Evolutionary conservation across 2,888 invertebrate genomes (phyloP), one percentile per base, ranked within the genome.

Genomic region (Spilarctia lutea): DNA sequence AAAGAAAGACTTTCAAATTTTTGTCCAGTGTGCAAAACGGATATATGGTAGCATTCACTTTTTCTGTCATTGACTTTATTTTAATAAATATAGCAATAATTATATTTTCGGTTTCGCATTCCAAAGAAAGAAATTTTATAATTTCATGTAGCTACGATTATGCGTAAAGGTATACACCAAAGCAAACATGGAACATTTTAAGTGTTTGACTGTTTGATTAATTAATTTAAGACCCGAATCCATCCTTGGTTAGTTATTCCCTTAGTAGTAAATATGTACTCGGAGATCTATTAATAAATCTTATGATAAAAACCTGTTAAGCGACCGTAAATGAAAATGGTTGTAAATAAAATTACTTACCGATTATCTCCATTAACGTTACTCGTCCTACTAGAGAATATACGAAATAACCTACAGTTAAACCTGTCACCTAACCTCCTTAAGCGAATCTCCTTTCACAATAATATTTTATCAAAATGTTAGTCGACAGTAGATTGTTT

Each of bases 371-470:
- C 2, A 30, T 18, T 63, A 63, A 63, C 63, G 63, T 63, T 63
- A 63, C 16, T 63, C 63, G 63, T 63, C 63, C 63, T 63, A 30
- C 30, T 63, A 30, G 18, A 18, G 2, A 56, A 8, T 30, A 63
- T 30, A 30, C 8, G 60, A 18, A 30, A 63, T 63, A 63, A 30
- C 30, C 30, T 63, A 30, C 63, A 63, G 63, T 63, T 63, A 63
- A 63, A 30, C 63, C 63, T 63, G 63, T 30, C 63, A 63, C 10
- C 63, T 30, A 16, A 27, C 30, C 63, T 30, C 30, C 63, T 63
- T 63, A 30, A 30, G 63, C 63, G 63, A 27, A 30, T 63, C 63
- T 63, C 63, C 63, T 30, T 63, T 63, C 63, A 63, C 63, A 63
- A 30, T 63, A 6, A 63, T 18, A 18, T 30, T 63, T 30, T 60